phyloP scores from a whole-genome alignment of 2,888 invertebrate genomes.

The Sphaerophoria taeniata region DNA sequence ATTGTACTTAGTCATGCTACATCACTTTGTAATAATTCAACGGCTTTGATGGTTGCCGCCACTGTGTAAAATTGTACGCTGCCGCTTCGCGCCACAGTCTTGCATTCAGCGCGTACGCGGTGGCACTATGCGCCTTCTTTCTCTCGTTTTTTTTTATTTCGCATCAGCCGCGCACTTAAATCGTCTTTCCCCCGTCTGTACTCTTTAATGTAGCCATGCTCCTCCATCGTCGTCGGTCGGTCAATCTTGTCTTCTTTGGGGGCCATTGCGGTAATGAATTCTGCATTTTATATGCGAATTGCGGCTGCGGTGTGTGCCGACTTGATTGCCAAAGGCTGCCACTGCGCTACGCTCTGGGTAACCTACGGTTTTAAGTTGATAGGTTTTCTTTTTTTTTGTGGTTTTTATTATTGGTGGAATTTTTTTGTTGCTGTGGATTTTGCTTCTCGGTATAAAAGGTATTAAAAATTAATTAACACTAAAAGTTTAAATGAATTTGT shows the following conservation, averaged over 20 bases:
- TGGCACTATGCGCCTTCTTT: conserved; percentile 63
- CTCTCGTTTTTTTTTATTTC: conserved; percentile 3
- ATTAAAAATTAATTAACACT: conserved; percentile 71
- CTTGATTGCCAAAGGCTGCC: conserved; percentile 73
- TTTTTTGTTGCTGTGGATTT: conserved; percentile 16
- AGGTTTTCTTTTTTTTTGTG: conserved; percentile 18
- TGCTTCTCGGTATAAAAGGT: conserved; percentile 36
- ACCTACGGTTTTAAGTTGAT: conserved; percentile 57
- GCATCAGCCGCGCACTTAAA: conserved; percentile 40
- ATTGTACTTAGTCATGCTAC: conserved; percentile 83
- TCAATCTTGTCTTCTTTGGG: conserved; percentile 38
- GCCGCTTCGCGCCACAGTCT: conserved; percentile 43
- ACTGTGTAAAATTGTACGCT: conserved; percentile 72
- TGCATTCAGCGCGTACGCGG: conserved; percentile 56
- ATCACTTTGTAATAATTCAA: conserved; percentile 82
- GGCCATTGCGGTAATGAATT: conserved; percentile 68
- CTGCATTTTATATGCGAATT: conserved; percentile 69
- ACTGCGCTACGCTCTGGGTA: conserved; percentile 72
- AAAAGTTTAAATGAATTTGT: conserved; percentile 39
- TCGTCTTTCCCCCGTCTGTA: background rate
- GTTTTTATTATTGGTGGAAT: background rate
- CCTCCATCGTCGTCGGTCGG: background rate
- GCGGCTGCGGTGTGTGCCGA: conserved; percentile 55
- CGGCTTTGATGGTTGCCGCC: conserved; percentile 80
- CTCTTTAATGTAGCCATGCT: background rate